Conservation (phyloP, 2,113 vertebrate genomes). For the Xenopus tropicalis region DNA sequence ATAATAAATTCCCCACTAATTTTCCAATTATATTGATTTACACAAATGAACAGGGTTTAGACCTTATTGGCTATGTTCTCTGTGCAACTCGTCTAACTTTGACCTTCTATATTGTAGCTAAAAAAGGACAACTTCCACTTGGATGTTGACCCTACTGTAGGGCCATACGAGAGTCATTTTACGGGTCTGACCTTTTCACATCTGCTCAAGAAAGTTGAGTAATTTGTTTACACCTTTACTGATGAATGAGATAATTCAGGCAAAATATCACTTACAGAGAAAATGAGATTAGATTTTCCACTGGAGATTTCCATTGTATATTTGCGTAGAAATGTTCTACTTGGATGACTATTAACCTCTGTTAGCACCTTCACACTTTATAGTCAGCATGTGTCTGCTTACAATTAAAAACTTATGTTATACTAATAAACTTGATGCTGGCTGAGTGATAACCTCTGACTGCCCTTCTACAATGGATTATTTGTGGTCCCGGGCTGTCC, state of each 20-base stretch:
- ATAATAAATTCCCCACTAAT: no score
- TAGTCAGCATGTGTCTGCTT: background rate
- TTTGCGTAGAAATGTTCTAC: conserved; percentile 10
- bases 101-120: no score
- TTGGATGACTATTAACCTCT: conserved; percentile 25
- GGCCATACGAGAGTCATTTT: conserved; percentile 1
- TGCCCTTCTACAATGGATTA: background rate
- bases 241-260: conserved; percentile 5
- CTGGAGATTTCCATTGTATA: conserved; percentile 16
- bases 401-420: conserved; percentile 18
- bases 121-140: no score
- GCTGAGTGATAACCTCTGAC: conserved; percentile 23
- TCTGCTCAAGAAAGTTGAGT: conserved; percentile 19
- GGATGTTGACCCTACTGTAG: no score
- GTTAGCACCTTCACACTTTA: conserved; percentile 4
- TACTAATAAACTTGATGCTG: background rate
- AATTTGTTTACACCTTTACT: conserved; percentile 17
- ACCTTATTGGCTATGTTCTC: no score
- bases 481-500: background rate
- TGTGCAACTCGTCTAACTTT: no score
- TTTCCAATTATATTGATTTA: no score
- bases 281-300: conserved; percentile 25
- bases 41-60: no score
- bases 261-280: conserved; percentile 13
- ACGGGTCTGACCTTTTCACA: background rate